Base-by-base conservation (phyloP, 2,888 invertebrate genomes). In the Eumerus sabulonum region DNA sequence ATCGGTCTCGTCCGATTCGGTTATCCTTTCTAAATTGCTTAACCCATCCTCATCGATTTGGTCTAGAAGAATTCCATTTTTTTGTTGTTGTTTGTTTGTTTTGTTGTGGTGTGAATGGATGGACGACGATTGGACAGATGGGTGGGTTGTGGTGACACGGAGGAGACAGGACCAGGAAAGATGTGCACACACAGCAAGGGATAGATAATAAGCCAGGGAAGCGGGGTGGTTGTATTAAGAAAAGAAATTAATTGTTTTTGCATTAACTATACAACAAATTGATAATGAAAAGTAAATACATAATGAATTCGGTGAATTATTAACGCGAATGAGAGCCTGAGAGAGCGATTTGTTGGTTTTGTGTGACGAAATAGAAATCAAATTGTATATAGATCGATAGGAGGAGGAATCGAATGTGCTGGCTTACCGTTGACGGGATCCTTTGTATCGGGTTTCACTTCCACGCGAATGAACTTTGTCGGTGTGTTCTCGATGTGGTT, bases 401-500 rank as follows among this genome's bases (percentile, higher is more conserved):
- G 27, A 27, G 27, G 27, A 27, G 51, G 62, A 36, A 17, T 47
- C 18, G 36, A 45, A 50, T 51, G 68, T 12, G 17, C 62, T 63
- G 51, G 11, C 83, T 85, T 83, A 86, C 85, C 86, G 82, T 86
- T 85, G 48, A 79, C 82, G 77, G 85, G 83, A 82, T 89, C 88
- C 84, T 89, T 88, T 76, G 85, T 82, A 83, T 88, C 88, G 74
- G 87, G 94, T 93, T 90, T 93, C 72, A 94, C 90, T 88, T 95
- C 94, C 71, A 94, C 93, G 83, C 94, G 92, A 86, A 94, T 94
- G 84, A 94, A 92, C 89, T 94, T 95, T 85, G 91, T 91, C 73
- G 93, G 93, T 64, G 93, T 93, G 86, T 93, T 93, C 85, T 93
- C 92, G 84, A 87, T 87, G 83, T 88, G 88, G 84, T 89, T 89